Percentiles rank a stretch among this genome's conserved stretches.
These are phyloP conservation scores for roundworm (Caenorhabditis elegans) DNA, from an alignment of 1,140 invertebrate genomes.

Conservation along the genomic window DNA sequence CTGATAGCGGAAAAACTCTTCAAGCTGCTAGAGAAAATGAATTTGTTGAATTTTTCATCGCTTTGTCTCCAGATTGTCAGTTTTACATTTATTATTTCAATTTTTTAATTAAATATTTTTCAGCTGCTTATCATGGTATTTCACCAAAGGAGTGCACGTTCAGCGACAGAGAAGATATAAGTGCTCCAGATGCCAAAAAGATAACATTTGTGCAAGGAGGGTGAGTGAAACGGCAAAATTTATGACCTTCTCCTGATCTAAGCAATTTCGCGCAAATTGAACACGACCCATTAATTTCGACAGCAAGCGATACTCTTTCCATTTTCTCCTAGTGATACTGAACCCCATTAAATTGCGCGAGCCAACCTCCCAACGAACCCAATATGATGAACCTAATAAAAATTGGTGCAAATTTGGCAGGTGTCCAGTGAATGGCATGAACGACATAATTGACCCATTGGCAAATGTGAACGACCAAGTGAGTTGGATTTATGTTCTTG, in stretches of 20 bases:
- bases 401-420: constrained; percentile 42
- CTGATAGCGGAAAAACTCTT: constrained; percentile 43
- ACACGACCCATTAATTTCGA: constrained; percentile 9
- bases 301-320: neutral
- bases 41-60: constrained; percentile 46
- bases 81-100: neutral
- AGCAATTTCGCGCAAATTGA: neutral
- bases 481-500: constrained; percentile 26
- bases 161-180: constrained; percentile 50
- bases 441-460: constrained; percentile 51
- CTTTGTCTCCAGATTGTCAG: constrained; percentile 48
- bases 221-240: constrained; percentile 36
- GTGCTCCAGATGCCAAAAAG: constrained; percentile 40
- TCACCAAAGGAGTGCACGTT: constrained; percentile 52
- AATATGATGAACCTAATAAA: constrained; percentile 5
- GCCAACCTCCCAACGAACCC: neutral
- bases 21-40: constrained; percentile 50
- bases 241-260: neutral
- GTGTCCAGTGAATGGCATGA: constrained; percentile 45
- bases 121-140: constrained; percentile 52
- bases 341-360: constrained; percentile 13
- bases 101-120: neutral
- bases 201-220: constrained; percentile 51
- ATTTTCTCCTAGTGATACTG: neutral
- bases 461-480: constrained; percentile 50